A percentile compares a stretch with the other conserved stretches of the same genome.
These are phyloP conservation scores for Carettochelys insculpta DNA, from an alignment of 2,113 vertebrate species.

Conservation along the genomic window DNA sequence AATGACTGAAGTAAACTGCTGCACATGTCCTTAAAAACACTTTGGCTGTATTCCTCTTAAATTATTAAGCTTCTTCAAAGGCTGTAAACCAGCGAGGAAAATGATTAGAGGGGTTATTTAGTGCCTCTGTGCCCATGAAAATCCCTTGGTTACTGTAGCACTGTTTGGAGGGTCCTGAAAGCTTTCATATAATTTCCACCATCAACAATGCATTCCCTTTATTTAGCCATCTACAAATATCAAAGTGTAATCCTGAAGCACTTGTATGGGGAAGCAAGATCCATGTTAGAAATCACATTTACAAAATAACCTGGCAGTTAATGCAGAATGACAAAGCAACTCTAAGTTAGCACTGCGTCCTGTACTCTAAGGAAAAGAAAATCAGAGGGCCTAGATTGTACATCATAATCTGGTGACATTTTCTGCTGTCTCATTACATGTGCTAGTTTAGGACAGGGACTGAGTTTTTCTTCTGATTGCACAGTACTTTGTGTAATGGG, in stretches of 20 bases:
- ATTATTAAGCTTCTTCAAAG: conserved; percentile 77
- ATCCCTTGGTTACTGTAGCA: conserved; percentile 62
- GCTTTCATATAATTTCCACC: conserved; percentile 71
- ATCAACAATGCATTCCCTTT: conserved; percentile 55
- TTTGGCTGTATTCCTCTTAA: conserved; percentile 70
- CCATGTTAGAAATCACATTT: conserved; percentile 46
- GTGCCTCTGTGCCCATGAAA: conserved; percentile 71
- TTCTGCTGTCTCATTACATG: not conserved
- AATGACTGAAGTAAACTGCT: conserved; percentile 67
- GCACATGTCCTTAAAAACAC: conserved; percentile 73
- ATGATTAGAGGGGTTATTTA: conserved; percentile 75
- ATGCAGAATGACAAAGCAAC: not conserved
- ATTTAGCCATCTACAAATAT: conserved; percentile 64
- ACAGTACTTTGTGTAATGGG: not conserved
- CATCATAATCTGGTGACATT: not conserved
- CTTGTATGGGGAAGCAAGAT: conserved; percentile 52
- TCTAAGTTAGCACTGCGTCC: not conserved
- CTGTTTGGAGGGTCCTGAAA: conserved; percentile 67
- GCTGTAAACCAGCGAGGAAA: conserved; percentile 69
- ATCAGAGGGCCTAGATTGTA: not conserved
- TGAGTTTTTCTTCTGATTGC: not conserved
- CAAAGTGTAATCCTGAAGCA: conserved; percentile 59
- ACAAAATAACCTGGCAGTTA: conserved; percentile 27
- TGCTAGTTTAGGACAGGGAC: not conserved
- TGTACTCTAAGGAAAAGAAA: not conserved